These are phyloP conservation scores for Phyllostomus discolor DNA, from an alignment of 2,113 vertebrate genomes.

Conservation along the genomic window DNA sequence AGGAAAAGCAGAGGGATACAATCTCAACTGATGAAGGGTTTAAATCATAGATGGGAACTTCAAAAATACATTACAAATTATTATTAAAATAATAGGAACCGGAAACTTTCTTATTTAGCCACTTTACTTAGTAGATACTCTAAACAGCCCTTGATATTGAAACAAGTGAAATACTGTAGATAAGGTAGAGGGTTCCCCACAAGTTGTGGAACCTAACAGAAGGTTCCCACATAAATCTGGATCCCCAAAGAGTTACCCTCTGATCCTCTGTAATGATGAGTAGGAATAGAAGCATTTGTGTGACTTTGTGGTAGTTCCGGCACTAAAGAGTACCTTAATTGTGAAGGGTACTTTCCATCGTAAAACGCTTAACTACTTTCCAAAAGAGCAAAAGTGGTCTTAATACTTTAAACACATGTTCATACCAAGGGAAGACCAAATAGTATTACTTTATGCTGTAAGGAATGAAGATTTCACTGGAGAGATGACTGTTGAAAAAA, in stretches of 20 bases:
- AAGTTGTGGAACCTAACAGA: background rate
- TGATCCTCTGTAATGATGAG: background rate
- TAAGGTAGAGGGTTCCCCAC: background rate
- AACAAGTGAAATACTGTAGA: background rate
- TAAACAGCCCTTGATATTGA: background rate
- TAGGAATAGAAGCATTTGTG: background rate
- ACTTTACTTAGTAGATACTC: background rate
- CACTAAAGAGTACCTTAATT: background rate
- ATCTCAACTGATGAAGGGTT: background rate
- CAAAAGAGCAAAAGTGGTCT: background rate
- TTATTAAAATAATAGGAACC: constrained; percentile 5
- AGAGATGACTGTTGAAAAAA: background rate
- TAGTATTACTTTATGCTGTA: background rate
- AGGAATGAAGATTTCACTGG: background rate
- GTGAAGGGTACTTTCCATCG: background rate
- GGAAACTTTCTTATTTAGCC: background rate
- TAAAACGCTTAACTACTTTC: background rate
- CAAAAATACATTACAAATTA: background rate
- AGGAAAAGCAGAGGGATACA: background rate
- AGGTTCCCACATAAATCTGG: background rate
- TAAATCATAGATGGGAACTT: background rate
- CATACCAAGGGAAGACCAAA: background rate
- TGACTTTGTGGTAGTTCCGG: background rate
- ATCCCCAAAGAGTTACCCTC: background rate
- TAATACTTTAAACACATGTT: background rate